These are phyloP conservation scores for Columba janthina DNA, from an alignment of 2,113 vertebrate genomes.

Conservation along the genomic window DNA sequence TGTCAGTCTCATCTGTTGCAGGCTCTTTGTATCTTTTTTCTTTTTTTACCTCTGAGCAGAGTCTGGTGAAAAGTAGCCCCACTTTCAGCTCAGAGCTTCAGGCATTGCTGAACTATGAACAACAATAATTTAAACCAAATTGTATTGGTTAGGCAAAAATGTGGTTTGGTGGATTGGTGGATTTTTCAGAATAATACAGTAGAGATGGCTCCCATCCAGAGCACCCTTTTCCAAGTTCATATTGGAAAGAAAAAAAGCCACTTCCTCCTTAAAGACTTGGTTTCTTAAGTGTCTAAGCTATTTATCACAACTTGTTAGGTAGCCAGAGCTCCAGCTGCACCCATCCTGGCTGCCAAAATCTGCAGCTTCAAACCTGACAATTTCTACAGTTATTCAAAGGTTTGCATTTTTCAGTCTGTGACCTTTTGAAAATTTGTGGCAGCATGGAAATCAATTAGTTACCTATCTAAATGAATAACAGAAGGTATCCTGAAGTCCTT, in stretches of 20 bases:
- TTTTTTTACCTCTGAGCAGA: background rate
- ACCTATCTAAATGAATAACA: background rate
- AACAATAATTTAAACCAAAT: background rate
- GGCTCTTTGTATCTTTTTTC: background rate
- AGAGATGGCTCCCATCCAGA: background rate
- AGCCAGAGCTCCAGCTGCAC: background rate
- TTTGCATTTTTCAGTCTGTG: conserved; percentile 7
- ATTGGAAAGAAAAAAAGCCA: background rate
- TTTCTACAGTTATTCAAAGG: background rate
- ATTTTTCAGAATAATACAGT: background rate
- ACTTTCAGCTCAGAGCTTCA: background rate
- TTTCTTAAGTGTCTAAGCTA: background rate
- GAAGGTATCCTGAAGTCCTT: background rate
- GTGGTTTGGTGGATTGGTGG: background rate
- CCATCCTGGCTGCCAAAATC: background rate
- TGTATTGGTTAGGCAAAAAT: background rate
- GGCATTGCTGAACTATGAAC: background rate
- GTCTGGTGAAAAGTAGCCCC: background rate
- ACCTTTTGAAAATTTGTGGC: conserved; percentile 11
- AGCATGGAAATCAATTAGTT: conserved; percentile 24
- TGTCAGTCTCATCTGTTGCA: background rate
- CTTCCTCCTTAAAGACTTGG: background rate
- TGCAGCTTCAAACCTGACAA: background rate
- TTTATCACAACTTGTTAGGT: background rate
- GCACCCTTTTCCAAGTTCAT: background rate